Evolutionary conservation across 2,888 invertebrate species (phyloP).

Genomic region (Muschampia plurimacula): DNA sequence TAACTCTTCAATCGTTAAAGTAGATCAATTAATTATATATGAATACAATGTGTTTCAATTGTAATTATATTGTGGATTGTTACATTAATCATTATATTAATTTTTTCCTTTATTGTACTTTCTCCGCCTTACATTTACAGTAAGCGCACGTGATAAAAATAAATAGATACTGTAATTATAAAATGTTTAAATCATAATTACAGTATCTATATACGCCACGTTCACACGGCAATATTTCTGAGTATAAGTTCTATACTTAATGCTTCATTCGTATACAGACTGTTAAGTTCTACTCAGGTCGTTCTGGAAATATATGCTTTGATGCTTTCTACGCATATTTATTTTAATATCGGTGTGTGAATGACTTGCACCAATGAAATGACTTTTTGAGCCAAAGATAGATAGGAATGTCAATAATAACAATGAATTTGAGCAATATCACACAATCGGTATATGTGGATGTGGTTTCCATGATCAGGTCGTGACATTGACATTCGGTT

Average conservation of each 20-base stretch:
- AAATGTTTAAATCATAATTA: neutral
- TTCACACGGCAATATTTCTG: neutral
- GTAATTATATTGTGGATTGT: slow-evolving; percentile 19
- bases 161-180: neutral
- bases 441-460: neutral
- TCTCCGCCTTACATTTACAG: slow-evolving; percentile 10
- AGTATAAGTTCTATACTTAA: neutral
- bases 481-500: neutral
- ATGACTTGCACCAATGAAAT: slow-evolving; percentile 1
- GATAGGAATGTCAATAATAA: slow-evolving; percentile 4
- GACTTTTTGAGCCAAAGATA: slow-evolving; percentile 18
- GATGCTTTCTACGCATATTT: neutral
- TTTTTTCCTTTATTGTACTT: slow-evolving; percentile 5
- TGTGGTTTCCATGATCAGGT: neutral
- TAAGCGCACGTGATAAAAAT: slow-evolving; percentile 23
- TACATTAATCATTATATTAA: slow-evolving; percentile 5
- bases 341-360: slow-evolving; percentile 1
- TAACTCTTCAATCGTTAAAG: slow-evolving; percentile 9
- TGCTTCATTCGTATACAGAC: neutral
- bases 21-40: slow-evolving; percentile 9
- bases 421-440: slow-evolving; percentile 14
- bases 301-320: neutral
- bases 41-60: neutral
- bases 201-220: neutral
- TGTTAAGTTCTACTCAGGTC: too few species aligned